Evolutionary conservation across 2,113 vertebrate species (phyloP).

Genomic region (Chionis minor): DNA sequence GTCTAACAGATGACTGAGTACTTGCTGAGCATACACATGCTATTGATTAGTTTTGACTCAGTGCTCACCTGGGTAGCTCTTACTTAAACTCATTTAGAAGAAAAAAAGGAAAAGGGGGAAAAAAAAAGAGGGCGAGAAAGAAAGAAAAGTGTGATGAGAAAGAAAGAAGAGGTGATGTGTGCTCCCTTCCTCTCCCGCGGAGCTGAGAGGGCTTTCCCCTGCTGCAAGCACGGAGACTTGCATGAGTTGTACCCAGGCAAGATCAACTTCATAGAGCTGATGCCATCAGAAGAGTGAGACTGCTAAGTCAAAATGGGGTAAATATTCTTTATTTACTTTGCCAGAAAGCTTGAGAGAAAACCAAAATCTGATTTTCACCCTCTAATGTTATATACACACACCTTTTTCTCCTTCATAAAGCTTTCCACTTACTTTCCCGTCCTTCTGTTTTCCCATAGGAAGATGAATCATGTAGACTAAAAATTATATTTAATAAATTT

Average conservation of each 20-base stretch:
- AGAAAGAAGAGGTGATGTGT: background rate
- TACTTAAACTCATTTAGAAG: background rate
- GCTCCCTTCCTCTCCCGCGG: background rate
- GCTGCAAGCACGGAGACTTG: background rate
- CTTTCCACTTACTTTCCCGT: background rate
- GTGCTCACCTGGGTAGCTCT: background rate
- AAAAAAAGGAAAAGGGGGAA: rapidly evolving
- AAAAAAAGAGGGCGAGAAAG: rapidly evolving
- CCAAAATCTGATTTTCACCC: background rate
- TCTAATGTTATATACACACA: background rate
- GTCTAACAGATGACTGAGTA: background rate
- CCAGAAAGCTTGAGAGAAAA: background rate
- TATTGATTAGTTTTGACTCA: background rate
- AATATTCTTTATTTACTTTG: background rate
- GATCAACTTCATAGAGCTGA: background rate
- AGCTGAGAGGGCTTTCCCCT: background rate
- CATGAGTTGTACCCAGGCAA: background rate
- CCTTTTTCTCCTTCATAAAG: background rate
- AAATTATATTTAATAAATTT: background rate
- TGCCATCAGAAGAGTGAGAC: background rate
- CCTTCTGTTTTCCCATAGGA: background rate
- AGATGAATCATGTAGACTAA: background rate
- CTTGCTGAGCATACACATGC: background rate
- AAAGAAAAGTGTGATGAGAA: background rate
- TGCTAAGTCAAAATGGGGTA: background rate